Conservation (phyloP, 2,888 invertebrate species). For the Omphaloscelis lunosa region DNA sequence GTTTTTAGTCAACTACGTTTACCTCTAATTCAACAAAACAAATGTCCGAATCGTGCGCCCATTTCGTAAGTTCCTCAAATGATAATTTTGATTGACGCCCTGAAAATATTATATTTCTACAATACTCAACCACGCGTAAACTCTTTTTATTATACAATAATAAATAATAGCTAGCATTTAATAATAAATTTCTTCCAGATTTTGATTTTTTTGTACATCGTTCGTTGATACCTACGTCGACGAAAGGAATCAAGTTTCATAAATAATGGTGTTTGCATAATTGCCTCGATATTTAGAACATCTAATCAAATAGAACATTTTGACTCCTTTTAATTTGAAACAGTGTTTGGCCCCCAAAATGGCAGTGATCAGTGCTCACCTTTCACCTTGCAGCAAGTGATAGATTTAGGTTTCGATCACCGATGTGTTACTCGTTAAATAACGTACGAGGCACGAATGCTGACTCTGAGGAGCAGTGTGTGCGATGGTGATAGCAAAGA, state of each 20-base stretch:
- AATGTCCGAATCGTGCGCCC: constrained; percentile 91
- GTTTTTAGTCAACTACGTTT: constrained; percentile 67
- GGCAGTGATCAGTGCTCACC: constrained; percentile 85
- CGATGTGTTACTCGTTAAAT: constrained; percentile 86
- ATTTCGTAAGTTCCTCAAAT: constrained; percentile 90
- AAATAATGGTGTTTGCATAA: constrained; percentile 85
- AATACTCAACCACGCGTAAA: constrained; percentile 68
- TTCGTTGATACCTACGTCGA: constrained; percentile 81
- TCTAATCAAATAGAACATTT: constrained; percentile 67
- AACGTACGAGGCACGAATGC: constrained; percentile 84
- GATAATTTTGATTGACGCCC: constrained; percentile 86
- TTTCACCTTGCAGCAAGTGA: constrained; percentile 88
- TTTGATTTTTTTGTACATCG: constrained; percentile 77
- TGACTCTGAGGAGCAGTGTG: constrained; percentile 84
- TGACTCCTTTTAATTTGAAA: constrained; percentile 69
- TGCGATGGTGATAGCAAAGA: constrained; percentile 94
- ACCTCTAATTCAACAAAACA: constrained; percentile 87
- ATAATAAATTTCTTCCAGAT: constrained; percentile 68
- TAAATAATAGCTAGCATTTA: constrained; percentile 63
- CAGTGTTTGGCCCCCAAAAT: constrained; percentile 79
- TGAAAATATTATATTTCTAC: constrained; percentile 73
- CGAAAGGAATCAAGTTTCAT: constrained; percentile 90
- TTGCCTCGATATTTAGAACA: constrained; percentile 75
- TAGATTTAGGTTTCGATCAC: constrained; percentile 84
- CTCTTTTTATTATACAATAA: constrained; percentile 63